Conservation (phyloP, 2,797 vertebrate genomes). For the Prunella strophiata region DNA sequence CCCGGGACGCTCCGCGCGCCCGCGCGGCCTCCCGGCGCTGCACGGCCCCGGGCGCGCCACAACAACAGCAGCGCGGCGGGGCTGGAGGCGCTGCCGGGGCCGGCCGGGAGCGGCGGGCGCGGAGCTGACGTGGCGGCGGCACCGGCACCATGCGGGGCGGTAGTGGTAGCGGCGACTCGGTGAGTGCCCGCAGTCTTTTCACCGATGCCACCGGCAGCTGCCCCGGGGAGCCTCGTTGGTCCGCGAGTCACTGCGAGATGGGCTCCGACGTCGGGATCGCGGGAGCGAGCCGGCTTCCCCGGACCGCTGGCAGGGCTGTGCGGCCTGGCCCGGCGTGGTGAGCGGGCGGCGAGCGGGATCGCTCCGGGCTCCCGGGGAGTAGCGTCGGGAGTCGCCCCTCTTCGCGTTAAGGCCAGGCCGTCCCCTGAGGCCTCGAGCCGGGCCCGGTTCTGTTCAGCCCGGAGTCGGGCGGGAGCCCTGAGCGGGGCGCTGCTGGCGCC, state of each 20-base stretch:
- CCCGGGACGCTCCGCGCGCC: background rate
- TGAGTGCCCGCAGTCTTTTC: background rate
- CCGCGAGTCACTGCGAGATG: background rate
- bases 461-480: background rate
- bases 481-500: background rate
- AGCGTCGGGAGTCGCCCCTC: background rate
- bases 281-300: background rate
- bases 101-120: background rate
- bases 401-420: background rate
- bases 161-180: background rate
- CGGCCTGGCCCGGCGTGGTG: background rate
- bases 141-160: background rate
- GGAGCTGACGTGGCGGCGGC: slow-evolving; percentile 4
- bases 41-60: no score
- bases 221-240: no score
- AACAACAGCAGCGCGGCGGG: background rate
- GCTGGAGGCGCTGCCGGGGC: no score
- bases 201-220: no score
- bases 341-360: background rate
- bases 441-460: no score
- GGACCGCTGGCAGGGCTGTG: background rate
- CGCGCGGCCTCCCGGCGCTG: background rate
- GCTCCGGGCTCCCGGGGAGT: background rate
- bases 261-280: background rate
- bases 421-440: no score